Conservation (phyloP, 37 sponge, comb jelly and placozoan species). For the Lycopodina hypogea region DNA sequence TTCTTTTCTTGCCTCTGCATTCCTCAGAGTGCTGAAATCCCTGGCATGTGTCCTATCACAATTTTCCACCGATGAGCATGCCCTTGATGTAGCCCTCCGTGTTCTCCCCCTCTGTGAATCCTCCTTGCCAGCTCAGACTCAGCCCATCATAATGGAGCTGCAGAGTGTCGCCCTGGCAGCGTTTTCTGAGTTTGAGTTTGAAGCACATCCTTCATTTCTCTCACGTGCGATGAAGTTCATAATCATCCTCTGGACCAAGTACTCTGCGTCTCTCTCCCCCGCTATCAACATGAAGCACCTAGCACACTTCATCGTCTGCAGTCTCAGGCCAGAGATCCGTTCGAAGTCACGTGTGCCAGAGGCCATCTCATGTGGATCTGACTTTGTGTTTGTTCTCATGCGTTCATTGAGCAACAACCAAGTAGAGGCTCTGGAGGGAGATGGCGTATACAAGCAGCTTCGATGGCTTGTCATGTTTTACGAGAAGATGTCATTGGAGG, state of each 20-base stretch:
- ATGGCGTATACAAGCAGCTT: conserved; percentile 30
- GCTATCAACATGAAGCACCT: conserved; percentile 20
- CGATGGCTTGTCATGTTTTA: conserved; percentile 13
- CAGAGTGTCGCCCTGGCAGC: conserved; percentile 22
- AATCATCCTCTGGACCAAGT: conserved; percentile 15
- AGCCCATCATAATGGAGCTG: conserved; percentile 1
- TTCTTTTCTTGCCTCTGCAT: not conserved
- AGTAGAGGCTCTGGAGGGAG: conserved; percentile 25
- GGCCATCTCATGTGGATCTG: conserved; percentile 18
- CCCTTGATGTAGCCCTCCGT: not conserved
- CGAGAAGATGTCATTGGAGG: conserved; percentile 14
- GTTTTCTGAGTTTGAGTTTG: conserved; percentile 21
- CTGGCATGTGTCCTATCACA: not conserved
- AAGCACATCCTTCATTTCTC: not conserved
- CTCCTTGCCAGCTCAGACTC: not conserved
- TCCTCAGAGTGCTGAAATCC: conserved; percentile 14
- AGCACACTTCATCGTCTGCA: conserved; percentile 18
- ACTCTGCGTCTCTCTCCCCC: conserved; percentile 21
- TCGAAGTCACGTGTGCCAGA: not conserved
- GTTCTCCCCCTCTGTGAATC: conserved; percentile 4
- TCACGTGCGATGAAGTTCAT: conserved; percentile 8
- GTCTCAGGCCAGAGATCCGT: conserved; percentile 4
- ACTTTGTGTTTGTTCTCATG: conserved; percentile 24
- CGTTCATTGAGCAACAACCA: conserved; percentile 20
- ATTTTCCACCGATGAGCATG: conserved; percentile 11